Conservation (phyloP, 92 coral and sea anemone genomes). For the Bergia sp. region DNA sequence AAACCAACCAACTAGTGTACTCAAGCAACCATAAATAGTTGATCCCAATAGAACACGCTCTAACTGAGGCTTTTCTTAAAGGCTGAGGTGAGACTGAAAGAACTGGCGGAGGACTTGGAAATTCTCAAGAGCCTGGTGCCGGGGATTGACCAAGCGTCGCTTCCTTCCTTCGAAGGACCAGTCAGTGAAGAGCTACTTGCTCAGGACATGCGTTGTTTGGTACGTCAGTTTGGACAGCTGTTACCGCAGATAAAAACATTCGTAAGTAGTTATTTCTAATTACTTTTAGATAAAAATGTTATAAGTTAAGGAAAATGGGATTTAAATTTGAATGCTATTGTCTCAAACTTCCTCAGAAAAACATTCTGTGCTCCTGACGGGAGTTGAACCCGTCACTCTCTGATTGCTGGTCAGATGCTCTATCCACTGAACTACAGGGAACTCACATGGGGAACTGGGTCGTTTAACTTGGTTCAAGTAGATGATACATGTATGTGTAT, state of each 20-base stretch:
- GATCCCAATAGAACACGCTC: too few relatives aligned
- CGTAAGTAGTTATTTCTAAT: background rate
- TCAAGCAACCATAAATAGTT: too few relatives aligned
- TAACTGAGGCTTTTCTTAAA: background rate
- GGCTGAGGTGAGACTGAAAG: slow-evolving; percentile 12
- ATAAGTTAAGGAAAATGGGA: background rate
- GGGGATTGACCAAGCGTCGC: background rate
- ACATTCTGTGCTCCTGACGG: too few relatives aligned
- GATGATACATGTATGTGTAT: too few relatives aligned
- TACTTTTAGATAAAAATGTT: background rate
- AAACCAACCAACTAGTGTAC: too few relatives aligned
- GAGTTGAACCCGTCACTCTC: too few relatives aligned
- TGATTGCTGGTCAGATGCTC: too few relatives aligned
- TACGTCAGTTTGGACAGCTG: slow-evolving; percentile 20
- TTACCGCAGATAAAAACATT: background rate
- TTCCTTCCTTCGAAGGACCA: background rate
- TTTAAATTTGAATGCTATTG: background rate
- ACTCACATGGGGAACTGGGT: too few relatives aligned
- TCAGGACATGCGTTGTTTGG: slow-evolving; percentile 13
- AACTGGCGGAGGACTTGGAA: slow-evolving; percentile 19
- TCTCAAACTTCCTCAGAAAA: too few relatives aligned
- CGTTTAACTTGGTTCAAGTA: too few relatives aligned
- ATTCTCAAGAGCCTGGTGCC: slow-evolving; percentile 25
- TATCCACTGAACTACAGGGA: too few relatives aligned
- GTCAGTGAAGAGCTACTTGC: background rate